Evolutionary conservation across 2,888 invertebrate genomes (phyloP).

Genomic region (Aphodius sticticus): DNA sequence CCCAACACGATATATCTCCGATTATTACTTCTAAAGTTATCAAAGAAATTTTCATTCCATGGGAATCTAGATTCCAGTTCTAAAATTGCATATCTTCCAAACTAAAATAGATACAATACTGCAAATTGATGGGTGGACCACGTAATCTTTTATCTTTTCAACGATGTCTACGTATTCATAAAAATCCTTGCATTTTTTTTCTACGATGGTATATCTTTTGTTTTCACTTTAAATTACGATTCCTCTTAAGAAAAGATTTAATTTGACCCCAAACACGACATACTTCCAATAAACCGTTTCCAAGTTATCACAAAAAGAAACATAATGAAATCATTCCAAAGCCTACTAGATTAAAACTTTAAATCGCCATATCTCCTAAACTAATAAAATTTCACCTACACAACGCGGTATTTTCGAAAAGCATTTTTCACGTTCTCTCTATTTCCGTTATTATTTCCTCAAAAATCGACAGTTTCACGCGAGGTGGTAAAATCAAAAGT

Average conservation of each 20-base stretch:
- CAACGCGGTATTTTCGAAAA: background rate
- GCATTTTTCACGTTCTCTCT: background rate
- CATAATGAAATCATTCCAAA: background rate
- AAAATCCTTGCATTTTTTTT: background rate
- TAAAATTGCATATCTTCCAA: background rate
- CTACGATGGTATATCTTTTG: background rate
- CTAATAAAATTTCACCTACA: background rate
- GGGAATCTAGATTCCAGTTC: background rate
- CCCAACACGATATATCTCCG: background rate
- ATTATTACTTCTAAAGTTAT: background rate
- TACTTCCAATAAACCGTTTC: background rate
- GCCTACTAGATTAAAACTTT: conserved; percentile 11
- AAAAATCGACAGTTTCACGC: background rate
- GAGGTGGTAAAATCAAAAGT: background rate
- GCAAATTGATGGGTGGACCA: background rate
- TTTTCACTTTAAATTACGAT: background rate
- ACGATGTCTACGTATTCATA: background rate
- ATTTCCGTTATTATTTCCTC: background rate
- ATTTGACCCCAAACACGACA: conserved; percentile 5
- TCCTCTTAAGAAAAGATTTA: background rate
- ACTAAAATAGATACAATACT: conserved; percentile 6
- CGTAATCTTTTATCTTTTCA: background rate
- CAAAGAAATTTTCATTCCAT: background rate
- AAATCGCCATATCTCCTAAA: background rate
- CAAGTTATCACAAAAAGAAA: background rate